phyloP scores from a whole-genome alignment of 2,888 invertebrate species.

The Congeria kusceri region DNA sequence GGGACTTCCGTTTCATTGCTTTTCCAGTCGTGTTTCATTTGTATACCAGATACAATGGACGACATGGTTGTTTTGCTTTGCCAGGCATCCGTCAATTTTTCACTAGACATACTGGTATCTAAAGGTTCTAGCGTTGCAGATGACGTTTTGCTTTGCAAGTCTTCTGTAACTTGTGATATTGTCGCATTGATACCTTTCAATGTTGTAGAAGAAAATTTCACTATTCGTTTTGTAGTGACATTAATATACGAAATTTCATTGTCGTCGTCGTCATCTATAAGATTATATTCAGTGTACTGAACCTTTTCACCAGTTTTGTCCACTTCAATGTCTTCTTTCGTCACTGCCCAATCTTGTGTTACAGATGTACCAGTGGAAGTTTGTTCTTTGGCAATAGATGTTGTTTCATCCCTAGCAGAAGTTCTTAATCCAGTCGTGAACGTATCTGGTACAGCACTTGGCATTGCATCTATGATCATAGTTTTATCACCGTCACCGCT shows the following conservation, averaged over 20 bases:
- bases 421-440: not conserved
- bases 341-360: not conserved
- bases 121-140: too few relatives aligned
- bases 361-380: not conserved
- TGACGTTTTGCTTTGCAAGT: too few relatives aligned
- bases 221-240: not conserved
- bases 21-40: too few relatives aligned
- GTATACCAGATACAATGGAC: too few relatives aligned
- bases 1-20: too few relatives aligned
- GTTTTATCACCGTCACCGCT: not conserved
- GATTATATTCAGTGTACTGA: conserved; percentile 20
- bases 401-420: not conserved
- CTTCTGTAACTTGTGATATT: too few relatives aligned
- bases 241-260: not conserved
- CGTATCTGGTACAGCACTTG: not conserved
- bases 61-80: too few relatives aligned
- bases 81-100: too few relatives aligned
- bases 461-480: not conserved
- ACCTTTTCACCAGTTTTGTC: not conserved
- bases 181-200: too few relatives aligned
- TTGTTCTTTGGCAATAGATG: not conserved
- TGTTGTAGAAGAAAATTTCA: too few relatives aligned
- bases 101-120: too few relatives aligned
- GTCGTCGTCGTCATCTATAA: conserved; percentile 11
- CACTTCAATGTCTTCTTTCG: not conserved